Conservation (phyloP, 2,113 vertebrate species). For the Microcebus tavaratra region DNA sequence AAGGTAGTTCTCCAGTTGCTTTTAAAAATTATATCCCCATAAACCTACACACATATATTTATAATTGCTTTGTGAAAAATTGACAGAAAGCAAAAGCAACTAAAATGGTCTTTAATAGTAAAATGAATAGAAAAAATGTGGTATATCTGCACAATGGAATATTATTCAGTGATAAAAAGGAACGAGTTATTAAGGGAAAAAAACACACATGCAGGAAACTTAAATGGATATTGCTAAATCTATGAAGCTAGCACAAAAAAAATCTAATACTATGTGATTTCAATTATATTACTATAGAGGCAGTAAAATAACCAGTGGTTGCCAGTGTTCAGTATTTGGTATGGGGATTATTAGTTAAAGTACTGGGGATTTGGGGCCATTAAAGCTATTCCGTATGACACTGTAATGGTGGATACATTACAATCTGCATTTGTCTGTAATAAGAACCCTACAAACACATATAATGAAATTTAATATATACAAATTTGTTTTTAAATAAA, state of each 20-base stretch:
- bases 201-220: neutral
- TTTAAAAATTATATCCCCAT: neutral
- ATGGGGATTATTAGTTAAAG: neutral
- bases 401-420: neutral
- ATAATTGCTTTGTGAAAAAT: neutral
- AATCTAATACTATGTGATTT: neutral
- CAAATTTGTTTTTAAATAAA: neutral
- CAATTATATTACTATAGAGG: neutral
- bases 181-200: neutral
- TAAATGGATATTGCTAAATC: neutral
- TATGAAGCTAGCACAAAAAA: neutral
- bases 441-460: neutral
- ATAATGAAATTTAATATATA: neutral
- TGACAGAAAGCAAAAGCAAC: neutral
- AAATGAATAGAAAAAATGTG: neutral
- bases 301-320: neutral
- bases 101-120: neutral
- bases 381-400: neutral
- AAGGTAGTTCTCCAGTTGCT: neutral
- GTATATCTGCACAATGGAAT: neutral
- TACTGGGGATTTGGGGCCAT: neutral
- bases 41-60: neutral
- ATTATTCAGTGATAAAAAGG: neutral
- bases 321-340: neutral
- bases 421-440: neutral